Base-by-base conservation (phyloP, 2,113 vertebrate genomes). In the Albula goreensis region DNA sequence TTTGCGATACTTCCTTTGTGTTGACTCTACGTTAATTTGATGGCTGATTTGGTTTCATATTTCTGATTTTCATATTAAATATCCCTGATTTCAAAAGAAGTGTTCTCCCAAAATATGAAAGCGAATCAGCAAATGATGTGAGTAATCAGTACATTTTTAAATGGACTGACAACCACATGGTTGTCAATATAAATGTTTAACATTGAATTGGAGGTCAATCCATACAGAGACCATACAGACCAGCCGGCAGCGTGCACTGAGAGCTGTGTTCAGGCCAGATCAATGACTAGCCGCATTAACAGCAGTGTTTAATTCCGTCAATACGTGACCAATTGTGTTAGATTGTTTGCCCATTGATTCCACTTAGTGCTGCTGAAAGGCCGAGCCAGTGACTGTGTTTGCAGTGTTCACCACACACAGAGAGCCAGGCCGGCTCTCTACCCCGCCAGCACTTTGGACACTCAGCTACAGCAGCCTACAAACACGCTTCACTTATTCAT, bases 291-390 rank as follows among this genome's bases (percentile, higher is more conserved):
- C 95, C 95, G 93, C 94, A 93, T 97, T 97, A 96, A 96, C 96
- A 96, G 96, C 90, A 0, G 95, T 96, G 94, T 97, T 97, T 97
- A 97, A 98, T 97, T 97, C 95, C 96, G 95, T 98, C 97, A 96
- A 97, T 97, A 97, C 93, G 90, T 96, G 94, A 96, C 95, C 96
- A 97, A 97, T 96, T 96, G 96, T 96, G 96, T 96, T 95, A 96
- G 93, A 97, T 96, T 96, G 96, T 97, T 95, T 93, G 94, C 91
- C 90, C 94, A 97, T 97, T 97, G 97, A 98, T 98, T 97, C 97
- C 94, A 95, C 94, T 95, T 97, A 96, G 96, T 96, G 93, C 94
- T 94, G 92, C 91, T 90, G 93, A 94, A 86, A 89, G 91, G 93
- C 91, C 94, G 91, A 95, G 94, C 95, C 95, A 94, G 89, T 87